Base-by-base conservation (phyloP, 2,797 vertebrate species). In the Thripadectes ignobilis region DNA sequence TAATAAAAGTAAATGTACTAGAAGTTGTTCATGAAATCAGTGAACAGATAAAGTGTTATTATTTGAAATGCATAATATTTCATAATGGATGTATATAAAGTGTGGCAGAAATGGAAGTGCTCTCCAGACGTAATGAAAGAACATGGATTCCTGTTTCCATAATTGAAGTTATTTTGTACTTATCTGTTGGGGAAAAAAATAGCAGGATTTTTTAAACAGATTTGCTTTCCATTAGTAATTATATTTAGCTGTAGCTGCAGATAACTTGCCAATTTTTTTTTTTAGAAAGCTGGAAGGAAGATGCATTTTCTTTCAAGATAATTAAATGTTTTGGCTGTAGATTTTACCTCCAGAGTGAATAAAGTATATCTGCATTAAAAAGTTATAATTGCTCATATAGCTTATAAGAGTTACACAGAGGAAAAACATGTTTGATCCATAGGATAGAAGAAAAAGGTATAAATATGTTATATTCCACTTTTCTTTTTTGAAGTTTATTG, bases 161-260 rank as follows among this genome's bases (percentile, higher is more conserved):
- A 86, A 93, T 63, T 78, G 80, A 86, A 76, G 71, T 84, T 85
- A 41, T 83, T 91, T 91, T 88, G 46, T 95, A 87, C 51, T 85
- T 91, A 72, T 22, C 46, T 79, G 36, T 63, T 94, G 69, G 73
- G 43, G 45, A 21, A 79, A 94, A 86, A 95, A 93, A 76, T 48
- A 84, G 59, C n/a, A 91, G 58, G 23, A 69, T 65, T 92, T 95
- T 91, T 92, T 84, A 1, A 66, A 73, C 58, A 88, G 58, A 63
- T 94, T 92, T 92, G 38, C 69, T 95, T 94, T 86, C 71, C 69
- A 57, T 94, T 92, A 93, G 67, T 86, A 92, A 94, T 84, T 95
- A 85, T 63, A 79, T 86, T 89, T 96, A 84, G 88, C 49, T 81
- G 55, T 76, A 90, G 69, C 55, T 95, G 72, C 45, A 69, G 29